A percentile compares a stretch with the other conserved stretches of the same genome.
Conservation (phyloP, 2,113 vertebrate species). For the Perca schrenkii region DNA sequence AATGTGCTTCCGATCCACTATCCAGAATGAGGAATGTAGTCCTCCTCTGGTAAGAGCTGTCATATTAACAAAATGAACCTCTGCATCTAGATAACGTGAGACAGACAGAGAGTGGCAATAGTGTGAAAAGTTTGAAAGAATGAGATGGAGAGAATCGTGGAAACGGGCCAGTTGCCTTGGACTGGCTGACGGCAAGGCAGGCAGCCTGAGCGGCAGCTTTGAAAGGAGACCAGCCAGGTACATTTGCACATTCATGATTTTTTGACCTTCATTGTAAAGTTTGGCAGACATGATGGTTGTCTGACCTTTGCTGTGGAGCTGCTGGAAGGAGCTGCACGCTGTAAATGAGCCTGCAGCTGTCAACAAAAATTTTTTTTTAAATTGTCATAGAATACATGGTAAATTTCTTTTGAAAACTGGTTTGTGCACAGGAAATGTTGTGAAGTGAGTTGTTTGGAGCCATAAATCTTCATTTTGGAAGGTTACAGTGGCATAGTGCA, state of each 20-base stretch:
- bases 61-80: conserved; percentile 92
- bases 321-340: conserved; percentile 28
- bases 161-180: conserved; percentile 25
- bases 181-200: neutral
- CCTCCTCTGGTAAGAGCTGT: conserved; percentile 90
- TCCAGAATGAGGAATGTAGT: conserved; percentile 94
- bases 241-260: conserved; percentile 52
- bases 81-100: conserved; percentile 82
- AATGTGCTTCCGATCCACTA: conserved; percentile 92
- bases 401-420: neutral
- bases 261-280: conserved; percentile 57
- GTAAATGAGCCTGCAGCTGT: conserved; percentile 18
- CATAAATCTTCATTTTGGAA: conserved; percentile 3
- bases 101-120: neutral
- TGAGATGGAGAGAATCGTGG: conserved; percentile 44
- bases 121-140: conserved; percentile 48
- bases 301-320: conserved; percentile 12
- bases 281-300: conserved; percentile 15
- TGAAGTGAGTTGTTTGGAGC: neutral
- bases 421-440: neutral
- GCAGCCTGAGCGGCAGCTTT: neutral
- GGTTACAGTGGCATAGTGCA: conserved; percentile 32
- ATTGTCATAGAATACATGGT: neutral
- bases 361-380: neutral
- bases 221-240: conserved; percentile 25